Base-by-base conservation (phyloP, 2,888 invertebrate genomes). In the Abrostola tripartita region DNA sequence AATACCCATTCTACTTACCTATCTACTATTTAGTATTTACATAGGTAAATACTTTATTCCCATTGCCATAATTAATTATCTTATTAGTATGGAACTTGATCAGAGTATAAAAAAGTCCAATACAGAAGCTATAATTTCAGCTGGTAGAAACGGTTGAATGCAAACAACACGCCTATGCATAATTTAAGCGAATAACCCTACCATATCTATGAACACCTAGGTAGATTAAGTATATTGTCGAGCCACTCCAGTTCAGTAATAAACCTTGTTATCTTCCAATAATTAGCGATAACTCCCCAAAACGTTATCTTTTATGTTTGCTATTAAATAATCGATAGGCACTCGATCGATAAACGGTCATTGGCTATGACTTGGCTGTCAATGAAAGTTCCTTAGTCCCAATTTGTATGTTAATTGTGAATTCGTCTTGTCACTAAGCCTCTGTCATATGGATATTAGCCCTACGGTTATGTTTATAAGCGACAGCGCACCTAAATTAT, bases 271-370 rank as follows among this genome's bases (percentile, higher is more conserved):
- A 94, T 94, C 94, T 89, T 76, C 85, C 85, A 91, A 92, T 94
- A 94, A 94, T 94, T 94, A 94, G 87, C 88, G 93, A 92, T 93
- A 92, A 91, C 89, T 90, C 82, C 89, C 91, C 87, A 89, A 93
- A 90, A 85, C 85, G 86, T 91, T 94, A 94, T 94, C 94, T 85
- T 68, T 84, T 82, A 83, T 93, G 89, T 94, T 93, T 92, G 92
- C 92, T 92, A 92, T 94, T 94, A 91, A 94, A 94, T 93, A 94
- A 94, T 94, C 94, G 91, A 94, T 94, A 92, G 85, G 79, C 71
- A 83, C 82, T 83, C 80, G 83, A 82, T 85, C 82, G 92, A 94
- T 94, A 92, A 91, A 85, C 89, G 90, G 92, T 92, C 93, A 93
- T 90, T 91, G 91, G 86, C 86, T 90, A 88, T 81, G 74, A 82